Evolutionary conservation across 2,113 vertebrate genomes (phyloP).

Genomic region (Pangasianodon gigas): DNA sequence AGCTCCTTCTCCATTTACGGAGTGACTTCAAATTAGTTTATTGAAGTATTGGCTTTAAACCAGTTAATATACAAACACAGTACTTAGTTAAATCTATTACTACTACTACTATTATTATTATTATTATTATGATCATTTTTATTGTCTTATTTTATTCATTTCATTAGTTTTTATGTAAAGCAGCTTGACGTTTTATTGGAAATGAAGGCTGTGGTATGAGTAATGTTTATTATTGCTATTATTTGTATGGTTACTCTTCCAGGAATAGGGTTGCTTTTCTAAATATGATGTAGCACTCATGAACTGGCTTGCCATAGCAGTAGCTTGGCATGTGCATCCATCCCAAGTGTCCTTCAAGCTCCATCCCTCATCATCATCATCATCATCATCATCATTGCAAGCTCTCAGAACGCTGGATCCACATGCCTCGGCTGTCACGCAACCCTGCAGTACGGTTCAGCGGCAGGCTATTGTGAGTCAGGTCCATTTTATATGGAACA

Average conservation of each 20-base stretch:
- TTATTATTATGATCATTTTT: neutral
- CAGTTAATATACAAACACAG: neutral
- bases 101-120: no score
- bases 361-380: constrained; percentile 24
- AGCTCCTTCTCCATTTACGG: no score
- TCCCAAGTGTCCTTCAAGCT: neutral
- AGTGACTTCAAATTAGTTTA: neutral
- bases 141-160: neutral
- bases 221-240: neutral
- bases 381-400: constrained; percentile 42
- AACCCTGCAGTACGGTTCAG: constrained; percentile 54
- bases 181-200: neutral
- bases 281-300: neutral
- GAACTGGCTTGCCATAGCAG: neutral
- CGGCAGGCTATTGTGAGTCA: constrained; percentile 60
- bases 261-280: neutral
- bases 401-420: constrained; percentile 45
- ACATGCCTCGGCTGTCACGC: constrained; percentile 56
- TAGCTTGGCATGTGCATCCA: neutral
- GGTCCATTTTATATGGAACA: constrained; percentile 62
- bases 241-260: constrained; percentile 3
- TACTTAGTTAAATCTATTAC: neutral
- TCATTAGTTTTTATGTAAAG: constrained; percentile 3
- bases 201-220: neutral
- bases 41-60: neutral